Evolutionary conservation across 2,113 vertebrate genomes (phyloP).

Genomic region (Tiliqua scincoides): DNA sequence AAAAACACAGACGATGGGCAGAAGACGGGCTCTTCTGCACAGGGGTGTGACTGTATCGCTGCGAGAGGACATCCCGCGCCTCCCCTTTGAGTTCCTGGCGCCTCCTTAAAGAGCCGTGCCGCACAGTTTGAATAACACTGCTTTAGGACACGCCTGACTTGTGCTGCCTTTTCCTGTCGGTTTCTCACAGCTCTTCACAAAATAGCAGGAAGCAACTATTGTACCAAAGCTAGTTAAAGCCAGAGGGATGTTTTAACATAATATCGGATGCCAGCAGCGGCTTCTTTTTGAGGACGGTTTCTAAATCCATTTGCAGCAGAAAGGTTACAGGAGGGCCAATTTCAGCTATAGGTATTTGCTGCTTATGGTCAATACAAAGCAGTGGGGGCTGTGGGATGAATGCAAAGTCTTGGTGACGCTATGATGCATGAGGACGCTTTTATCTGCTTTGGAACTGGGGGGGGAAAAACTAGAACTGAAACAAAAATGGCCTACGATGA

Average conservation of each 20-base stretch:
- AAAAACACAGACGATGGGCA: too few relatives aligned
- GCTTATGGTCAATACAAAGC: constrained; percentile 5
- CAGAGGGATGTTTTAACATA: constrained; percentile 47
- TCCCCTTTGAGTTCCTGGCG: too few relatives aligned
- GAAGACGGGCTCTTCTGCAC: too few relatives aligned
- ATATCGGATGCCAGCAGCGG: constrained; percentile 43
- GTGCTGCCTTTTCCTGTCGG: neutral
- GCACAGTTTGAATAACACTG: too few relatives aligned
- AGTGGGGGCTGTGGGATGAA: neutral
- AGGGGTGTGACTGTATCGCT: too few relatives aligned
- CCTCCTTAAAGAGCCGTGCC: too few relatives aligned
- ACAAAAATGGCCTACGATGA: neutral
- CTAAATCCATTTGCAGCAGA: constrained; percentile 19
- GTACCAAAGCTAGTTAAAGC: constrained; percentile 58
- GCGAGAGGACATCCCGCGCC: too few relatives aligned
- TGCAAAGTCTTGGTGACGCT: neutral
- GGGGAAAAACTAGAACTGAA: neutral
- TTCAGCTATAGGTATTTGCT: constrained; percentile 21
- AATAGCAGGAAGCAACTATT: constrained; percentile 67
- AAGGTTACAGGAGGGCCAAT: constrained; percentile 41
- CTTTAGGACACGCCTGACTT: too few relatives aligned
- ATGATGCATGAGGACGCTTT: neutral
- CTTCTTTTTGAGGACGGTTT: constrained; percentile 40
- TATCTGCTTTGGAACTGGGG: too few relatives aligned
- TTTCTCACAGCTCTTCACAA: constrained; percentile 37